Percentiles rank a stretch among this genome's conserved stretches.
These are phyloP conservation scores for Lacanobia wlatinum DNA, from an alignment of 2,888 invertebrate genomes.

Conservation along the genomic window DNA sequence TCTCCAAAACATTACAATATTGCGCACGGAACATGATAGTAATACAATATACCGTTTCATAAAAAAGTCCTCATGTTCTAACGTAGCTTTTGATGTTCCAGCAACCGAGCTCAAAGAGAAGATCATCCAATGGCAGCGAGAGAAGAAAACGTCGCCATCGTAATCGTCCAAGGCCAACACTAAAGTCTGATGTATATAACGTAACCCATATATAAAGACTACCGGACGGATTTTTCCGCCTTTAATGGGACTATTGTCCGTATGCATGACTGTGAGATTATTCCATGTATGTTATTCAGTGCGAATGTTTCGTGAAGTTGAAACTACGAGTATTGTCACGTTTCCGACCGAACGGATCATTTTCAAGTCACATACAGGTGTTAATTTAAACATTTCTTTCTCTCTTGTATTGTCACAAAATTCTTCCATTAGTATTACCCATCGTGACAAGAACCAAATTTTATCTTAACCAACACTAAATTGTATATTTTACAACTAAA, in stretches of 20 bases:
- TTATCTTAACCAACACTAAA: conserved; percentile 41
- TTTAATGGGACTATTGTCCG: conserved; percentile 86
- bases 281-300: conserved; percentile 81
- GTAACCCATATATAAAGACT: conserved; percentile 84
- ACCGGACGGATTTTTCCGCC: conserved; percentile 80
- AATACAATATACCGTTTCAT: not conserved
- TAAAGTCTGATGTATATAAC: conserved; percentile 89
- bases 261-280: conserved; percentile 86
- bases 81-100: conserved; percentile 76
- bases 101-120: conserved; percentile 96
- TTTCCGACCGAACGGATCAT: conserved; percentile 51
- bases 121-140: conserved; percentile 96
- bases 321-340: conserved; percentile 54
- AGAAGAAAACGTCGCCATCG: conserved; percentile 91
- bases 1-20: not conserved
- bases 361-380: conserved; percentile 62
- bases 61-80: not conserved
- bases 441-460: conserved; percentile 58
- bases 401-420: conserved; percentile 56
- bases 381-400: conserved; percentile 62
- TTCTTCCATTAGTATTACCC: conserved; percentile 61
- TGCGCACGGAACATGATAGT: not conserved
- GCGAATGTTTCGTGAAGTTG: conserved; percentile 73
- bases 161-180: conserved; percentile 80
- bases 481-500: conserved; percentile 44